Conservation (phyloP, 1,140 invertebrate genomes). For the Ceratina japonica region DNA sequence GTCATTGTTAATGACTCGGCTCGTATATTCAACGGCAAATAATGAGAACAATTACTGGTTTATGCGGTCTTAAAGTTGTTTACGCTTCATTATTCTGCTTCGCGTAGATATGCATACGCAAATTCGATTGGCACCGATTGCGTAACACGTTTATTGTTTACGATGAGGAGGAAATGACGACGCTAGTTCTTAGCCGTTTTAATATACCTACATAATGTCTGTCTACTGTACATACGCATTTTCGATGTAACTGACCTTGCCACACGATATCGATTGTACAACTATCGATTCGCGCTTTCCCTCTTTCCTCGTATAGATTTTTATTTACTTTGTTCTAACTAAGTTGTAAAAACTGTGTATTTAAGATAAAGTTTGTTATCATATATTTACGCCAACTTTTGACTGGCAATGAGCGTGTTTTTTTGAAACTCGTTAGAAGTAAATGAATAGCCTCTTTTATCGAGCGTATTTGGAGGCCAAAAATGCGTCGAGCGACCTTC, state of each 20-base stretch:
- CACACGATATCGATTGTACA: constrained; percentile 6
- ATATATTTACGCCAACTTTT: too few species aligned
- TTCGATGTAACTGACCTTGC: constrained; percentile 47
- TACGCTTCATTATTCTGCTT: constrained; percentile 21
- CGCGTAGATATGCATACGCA: not conserved
- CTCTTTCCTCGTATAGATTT: not conserved
- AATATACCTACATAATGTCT: constrained; percentile 4
- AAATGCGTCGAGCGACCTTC: not conserved
- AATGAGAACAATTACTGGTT: not conserved
- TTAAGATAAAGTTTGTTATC: too few species aligned
- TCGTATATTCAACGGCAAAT: too few species aligned
- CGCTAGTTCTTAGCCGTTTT: not conserved
- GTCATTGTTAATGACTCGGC: too few species aligned
- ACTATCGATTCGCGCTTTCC: not conserved
- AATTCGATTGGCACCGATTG: constrained; percentile 27
- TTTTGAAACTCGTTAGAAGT: too few species aligned
- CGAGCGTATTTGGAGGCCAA: not conserved
- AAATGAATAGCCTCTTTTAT: not conserved
- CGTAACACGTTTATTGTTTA: constrained; percentile 31
- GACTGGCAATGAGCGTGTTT: too few species aligned
- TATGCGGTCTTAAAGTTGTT: not conserved
- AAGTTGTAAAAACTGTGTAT: too few species aligned
- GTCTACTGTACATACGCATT: too few species aligned
- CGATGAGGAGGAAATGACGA: constrained; percentile 2
- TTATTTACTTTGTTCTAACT: too few species aligned